Conservation (phyloP, 2,797 vertebrate species). For the Bradypodion pumilum region DNA sequence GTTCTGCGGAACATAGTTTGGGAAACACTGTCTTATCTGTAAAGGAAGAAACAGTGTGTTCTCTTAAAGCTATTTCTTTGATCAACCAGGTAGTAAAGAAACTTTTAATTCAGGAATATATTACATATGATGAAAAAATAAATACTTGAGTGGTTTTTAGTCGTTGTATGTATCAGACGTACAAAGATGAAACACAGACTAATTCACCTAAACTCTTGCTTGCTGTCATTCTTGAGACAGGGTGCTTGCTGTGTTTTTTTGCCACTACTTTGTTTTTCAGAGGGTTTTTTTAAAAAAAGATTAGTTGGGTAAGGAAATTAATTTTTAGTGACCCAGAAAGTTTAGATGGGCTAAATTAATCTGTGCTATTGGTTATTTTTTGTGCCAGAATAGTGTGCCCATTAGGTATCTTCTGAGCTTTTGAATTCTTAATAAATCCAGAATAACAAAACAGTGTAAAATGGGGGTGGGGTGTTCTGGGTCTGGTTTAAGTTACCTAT, state of each 20-base stretch:
- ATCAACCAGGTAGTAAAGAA: neutral
- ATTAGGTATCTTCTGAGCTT: neutral
- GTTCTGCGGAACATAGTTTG: too few species aligned
- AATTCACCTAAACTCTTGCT: neutral
- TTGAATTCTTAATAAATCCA: neutral
- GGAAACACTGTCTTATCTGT: too few species aligned
- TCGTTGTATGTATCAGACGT: neutral
- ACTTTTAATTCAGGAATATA: neutral
- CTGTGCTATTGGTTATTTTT: neutral
- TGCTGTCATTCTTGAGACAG: neutral
- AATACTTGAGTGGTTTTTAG: too few species aligned
- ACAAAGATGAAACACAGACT: neutral
- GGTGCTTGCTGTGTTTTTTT: neutral
- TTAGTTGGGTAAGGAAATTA: neutral
- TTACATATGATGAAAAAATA: neutral
- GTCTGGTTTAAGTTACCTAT: too few species aligned
- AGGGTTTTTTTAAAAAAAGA: neutral
- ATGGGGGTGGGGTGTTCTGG: too few species aligned
- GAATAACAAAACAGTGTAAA: neutral
- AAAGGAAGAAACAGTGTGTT: constrained; percentile 16
- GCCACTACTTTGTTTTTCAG: neutral
- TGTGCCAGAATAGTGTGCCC: neutral
- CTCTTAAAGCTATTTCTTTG: neutral
- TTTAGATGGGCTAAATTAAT: neutral
- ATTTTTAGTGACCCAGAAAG: neutral